Base-by-base conservation (phyloP, 2,113 vertebrate species). In the Poeciliopsis occidentalis region DNA sequence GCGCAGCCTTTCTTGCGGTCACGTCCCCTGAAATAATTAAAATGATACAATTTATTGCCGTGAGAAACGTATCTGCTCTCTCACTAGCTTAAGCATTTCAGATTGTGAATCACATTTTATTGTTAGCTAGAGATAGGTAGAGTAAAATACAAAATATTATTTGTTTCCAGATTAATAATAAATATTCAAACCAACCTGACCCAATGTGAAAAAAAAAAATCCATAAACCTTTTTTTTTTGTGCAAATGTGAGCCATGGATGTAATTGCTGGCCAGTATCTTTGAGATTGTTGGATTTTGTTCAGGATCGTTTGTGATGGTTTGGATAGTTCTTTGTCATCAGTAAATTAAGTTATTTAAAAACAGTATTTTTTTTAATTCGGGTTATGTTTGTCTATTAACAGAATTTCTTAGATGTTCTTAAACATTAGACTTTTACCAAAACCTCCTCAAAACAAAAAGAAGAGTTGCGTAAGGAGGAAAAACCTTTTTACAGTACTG, bases 11-110 rank as follows among this genome's bases (percentile, higher is more conserved):
- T 44, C 44, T 71, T 41, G 69, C 60, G 67, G 67, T 51, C 51
- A 44, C 34, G 32, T 34, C 24, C 15, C 51, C 57, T 69, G 13
- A 75, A 72, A 44, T 57, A 60, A 75, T 66, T 69, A 60, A 37
- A 27, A 47, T 17, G 13, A 47, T 47, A 47, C 44, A 47, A 47
- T 47, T 19, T 47, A 47, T 17, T 19, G 44, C 17, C 5, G 4
- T 19, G 17, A 47, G 44, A 47, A 47, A 47, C 19, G 44, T 47
- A 19, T 47, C 5, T 19, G 44, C 44, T 17, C 44, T 19, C 17
- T 41, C 39, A 26, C 4, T 13, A 7, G 13, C 6, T n/a, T 54
- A 54, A 54, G 19, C 19, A 7, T 54, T 57, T 57, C 22, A 57
- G 51, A 57, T 10, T 57, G 24, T 57, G 17, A n/a, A 57, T 8